Conservation (phyloP, 2,888 invertebrate species). For the Amphipyra berbera region DNA sequence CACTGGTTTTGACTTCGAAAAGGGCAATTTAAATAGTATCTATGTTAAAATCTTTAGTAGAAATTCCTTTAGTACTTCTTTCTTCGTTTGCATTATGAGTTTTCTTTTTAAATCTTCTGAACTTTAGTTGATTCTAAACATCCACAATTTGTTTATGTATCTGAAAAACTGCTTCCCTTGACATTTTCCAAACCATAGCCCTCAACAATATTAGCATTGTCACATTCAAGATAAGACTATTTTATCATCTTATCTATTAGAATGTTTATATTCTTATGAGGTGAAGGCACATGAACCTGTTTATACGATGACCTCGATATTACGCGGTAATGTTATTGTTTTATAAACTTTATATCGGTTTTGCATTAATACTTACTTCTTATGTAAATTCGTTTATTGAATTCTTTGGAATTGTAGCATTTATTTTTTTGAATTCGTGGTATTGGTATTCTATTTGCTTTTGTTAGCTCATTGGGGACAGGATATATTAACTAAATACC, state of each 20-base stretch:
- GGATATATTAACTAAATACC: slow-evolving; percentile 10
- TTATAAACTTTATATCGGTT: slow-evolving; percentile 27
- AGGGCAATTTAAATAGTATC: no score
- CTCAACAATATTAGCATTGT: slow-evolving; percentile 5
- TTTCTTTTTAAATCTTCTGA: no score
- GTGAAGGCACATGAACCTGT: slow-evolving; percentile 41
- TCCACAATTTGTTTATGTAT: no score
- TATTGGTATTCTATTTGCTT: slow-evolving; percentile 1
- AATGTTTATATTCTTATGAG: slow-evolving; percentile 23
- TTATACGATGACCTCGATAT: slow-evolving; percentile 41
- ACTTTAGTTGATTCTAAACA: no score
- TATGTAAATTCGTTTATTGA: slow-evolving; percentile 27
- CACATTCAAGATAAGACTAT: slow-evolving; percentile 11
- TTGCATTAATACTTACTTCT: slow-evolving; percentile 36
- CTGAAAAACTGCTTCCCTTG: background rate
- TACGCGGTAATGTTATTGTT: slow-evolving; percentile 39
- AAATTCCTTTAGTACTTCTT: no score
- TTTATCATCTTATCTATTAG: slow-evolving; percentile 27
- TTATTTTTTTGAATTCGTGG: slow-evolving; percentile 24
- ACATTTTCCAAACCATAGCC: background rate
- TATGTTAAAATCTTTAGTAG: no score
- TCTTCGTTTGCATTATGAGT: no score
- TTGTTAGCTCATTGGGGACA: slow-evolving; percentile 24
- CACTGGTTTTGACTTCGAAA: no score
- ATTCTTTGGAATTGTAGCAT: slow-evolving; percentile 24